Evolutionary conservation across 2,797 vertebrate species (phyloP).

Genomic region (Chloroceryle inda): DNA sequence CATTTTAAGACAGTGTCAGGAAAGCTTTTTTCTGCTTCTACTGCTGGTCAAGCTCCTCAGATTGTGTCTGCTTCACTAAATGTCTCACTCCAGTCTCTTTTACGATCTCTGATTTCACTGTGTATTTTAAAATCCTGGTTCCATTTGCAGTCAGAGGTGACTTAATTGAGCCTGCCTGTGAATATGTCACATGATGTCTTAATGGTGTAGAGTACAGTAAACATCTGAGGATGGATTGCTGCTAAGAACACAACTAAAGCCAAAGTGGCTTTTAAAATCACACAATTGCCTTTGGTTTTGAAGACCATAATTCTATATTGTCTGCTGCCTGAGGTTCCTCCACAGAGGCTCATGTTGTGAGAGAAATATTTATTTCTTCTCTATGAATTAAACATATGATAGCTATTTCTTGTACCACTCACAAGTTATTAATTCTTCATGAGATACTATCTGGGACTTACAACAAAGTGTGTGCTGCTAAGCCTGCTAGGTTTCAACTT

Average conservation of each 20-base stretch:
- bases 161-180: constrained; percentile 33
- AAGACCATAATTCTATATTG: background rate
- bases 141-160: constrained; percentile 13
- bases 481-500: background rate
- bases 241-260: constrained; percentile 26
- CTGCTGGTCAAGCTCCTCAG: background rate
- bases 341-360: background rate
- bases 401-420: constrained; percentile 30
- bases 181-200: constrained; percentile 26
- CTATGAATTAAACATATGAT: constrained; percentile 54
- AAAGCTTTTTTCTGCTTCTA: background rate
- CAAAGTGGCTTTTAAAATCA: constrained; percentile 39
- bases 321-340: background rate
- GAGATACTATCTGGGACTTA: background rate
- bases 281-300: background rate
- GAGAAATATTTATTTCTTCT: constrained; percentile 30
- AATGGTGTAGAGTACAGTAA: constrained; percentile 46
- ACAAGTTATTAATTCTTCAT: constrained; percentile 4
- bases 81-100: background rate
- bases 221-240: constrained; percentile 43
- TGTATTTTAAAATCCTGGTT: constrained; percentile 29
- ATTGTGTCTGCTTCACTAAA: background rate
- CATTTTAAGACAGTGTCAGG: background rate
- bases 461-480: background rate
- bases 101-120: constrained; percentile 29